Percentiles rank a stretch among this genome's conserved stretches.
Conservation (phyloP, 2,113 vertebrate species). For the Cariama cristata region DNA sequence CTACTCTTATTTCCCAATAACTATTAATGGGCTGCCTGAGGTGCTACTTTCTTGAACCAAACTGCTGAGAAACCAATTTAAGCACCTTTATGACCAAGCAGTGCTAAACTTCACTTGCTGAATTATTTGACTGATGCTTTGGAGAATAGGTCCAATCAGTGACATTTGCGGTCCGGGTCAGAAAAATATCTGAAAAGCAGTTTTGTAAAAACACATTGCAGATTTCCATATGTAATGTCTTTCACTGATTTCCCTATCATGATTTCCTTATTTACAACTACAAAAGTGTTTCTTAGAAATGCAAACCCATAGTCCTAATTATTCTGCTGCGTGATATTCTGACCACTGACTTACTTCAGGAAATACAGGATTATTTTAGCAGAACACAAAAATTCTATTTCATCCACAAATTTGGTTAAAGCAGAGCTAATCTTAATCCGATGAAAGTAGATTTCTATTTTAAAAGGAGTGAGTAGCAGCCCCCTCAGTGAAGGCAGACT, state of each 20-base stretch:
- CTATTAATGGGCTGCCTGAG: background rate
- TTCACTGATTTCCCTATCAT: background rate
- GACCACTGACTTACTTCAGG: background rate
- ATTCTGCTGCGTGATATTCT: background rate
- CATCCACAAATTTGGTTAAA: background rate
- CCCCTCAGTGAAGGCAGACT: background rate
- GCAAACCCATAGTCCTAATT: background rate
- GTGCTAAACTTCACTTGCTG: background rate
- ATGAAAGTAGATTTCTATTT: background rate
- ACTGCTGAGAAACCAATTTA: background rate
- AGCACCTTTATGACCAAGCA: background rate
- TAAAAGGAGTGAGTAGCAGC: background rate
- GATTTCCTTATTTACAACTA: background rate
- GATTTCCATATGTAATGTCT: background rate
- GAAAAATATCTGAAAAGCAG: background rate
- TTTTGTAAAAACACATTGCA: background rate
- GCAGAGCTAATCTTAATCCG: background rate
- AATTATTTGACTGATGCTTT: background rate
- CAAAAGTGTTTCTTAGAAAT: background rate
- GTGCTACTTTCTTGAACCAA: background rate
- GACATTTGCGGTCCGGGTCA: background rate
- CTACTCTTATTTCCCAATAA: background rate
- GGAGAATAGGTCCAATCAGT: background rate
- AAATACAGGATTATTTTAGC: background rate
- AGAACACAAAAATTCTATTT: background rate